phyloP scores from a whole-genome alignment of 2,113 vertebrate species.

The Catharus fuscescens region DNA sequence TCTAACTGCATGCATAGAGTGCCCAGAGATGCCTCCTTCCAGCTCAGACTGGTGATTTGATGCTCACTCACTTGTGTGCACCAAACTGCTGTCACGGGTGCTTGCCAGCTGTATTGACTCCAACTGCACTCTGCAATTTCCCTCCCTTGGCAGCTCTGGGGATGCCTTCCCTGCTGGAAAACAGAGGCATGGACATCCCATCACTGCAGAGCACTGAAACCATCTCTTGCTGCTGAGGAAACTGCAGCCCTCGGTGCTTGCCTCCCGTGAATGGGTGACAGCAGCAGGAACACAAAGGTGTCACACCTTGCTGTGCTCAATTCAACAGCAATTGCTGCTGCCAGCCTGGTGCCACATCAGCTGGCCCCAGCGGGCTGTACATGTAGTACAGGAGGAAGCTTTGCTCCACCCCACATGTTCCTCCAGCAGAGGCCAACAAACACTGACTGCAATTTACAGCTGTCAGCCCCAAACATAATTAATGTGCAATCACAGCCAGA shows the following conservation, averaged over 20 bases:
- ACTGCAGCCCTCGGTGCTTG: fast-evolving
- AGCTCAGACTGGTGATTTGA: not conserved
- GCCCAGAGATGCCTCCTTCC: not conserved
- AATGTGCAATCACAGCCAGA: not conserved
- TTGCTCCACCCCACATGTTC: not conserved
- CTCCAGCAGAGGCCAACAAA: not conserved
- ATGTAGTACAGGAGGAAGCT: not conserved
- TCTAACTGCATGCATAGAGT: not conserved
- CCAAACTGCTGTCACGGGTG: not conserved
- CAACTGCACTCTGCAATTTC: not conserved
- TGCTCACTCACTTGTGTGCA: not conserved
- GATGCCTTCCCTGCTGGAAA: not conserved
- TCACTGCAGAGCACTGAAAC: not conserved
- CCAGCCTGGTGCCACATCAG: not conserved
- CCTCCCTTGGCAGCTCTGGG: not conserved
- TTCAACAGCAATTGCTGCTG: not conserved
- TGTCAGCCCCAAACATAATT: constrained; percentile 19
- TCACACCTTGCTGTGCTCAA: not conserved
- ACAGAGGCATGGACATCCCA: not conserved
- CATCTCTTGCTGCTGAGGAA: not conserved
- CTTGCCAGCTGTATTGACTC: not conserved
- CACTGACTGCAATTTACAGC: not conserved
- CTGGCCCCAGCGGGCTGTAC: fast-evolving
- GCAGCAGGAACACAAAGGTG: not conserved
- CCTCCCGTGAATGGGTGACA: not conserved